Evolutionary conservation across 2,888 invertebrate genomes (phyloP), one percentile per base, ranked within the genome.

Genomic region (Phlogophora meticulosa): DNA sequence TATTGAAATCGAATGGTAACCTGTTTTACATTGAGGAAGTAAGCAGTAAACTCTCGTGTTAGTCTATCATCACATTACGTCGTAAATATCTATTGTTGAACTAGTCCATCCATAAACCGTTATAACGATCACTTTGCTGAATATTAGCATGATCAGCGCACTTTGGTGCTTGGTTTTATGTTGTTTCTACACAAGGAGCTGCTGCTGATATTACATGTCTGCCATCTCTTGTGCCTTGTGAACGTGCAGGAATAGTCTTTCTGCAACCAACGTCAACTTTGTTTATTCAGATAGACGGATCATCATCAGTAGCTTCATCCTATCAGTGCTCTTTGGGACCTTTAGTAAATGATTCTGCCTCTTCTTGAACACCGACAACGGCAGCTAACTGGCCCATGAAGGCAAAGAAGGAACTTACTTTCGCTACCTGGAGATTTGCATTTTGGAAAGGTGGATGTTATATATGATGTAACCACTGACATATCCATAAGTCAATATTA

Each of bases 31-130:
- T 56, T 55, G 36, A 62, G 78, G 68, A 67, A 55, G 42, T 49
- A 24, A 48, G 57, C 48, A 49, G 22, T 68, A 43, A 66, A 51
- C 32, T 52, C 28, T 10, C 7, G 36, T 11, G 36, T 64, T 32
- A 53, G 48, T 53, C 43, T 67, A 55, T 58, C 55, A 78, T 68
- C 78, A 51, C 49, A 36, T 65, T 55, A 43, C 17, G 17, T 78
- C 61, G 52, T 77, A 60, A 75, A 72, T 55, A 17, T 57, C 60
- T 60, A 72, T 63, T 76, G 76, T 76, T 58, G 36, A 55, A 64
- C 45, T 56, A 55, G 53, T 38, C 28, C 48, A 24, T 40, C 7
- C 55, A 75, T 62, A 40, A 57, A 76, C 56, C 34, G 52, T 57
- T 40, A 20, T 43, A 70, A 71, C 48, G 57, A 53, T 64, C 45